These are phyloP conservation scores for Apodemia zela DNA, from an alignment of 2,888 invertebrate species.

Conservation along the genomic window DNA sequence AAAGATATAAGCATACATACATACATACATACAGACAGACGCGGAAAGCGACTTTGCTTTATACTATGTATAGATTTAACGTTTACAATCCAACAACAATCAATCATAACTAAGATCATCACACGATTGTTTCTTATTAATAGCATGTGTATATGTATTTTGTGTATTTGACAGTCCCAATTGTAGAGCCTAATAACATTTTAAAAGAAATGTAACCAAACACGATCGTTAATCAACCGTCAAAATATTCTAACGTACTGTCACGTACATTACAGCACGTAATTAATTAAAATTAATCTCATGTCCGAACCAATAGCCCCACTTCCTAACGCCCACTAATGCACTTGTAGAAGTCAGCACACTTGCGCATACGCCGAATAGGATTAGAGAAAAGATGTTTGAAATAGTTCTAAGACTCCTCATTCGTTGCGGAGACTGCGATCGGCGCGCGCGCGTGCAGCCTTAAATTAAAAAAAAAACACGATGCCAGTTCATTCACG, in stretches of 20 bases:
- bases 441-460: conserved; percentile 60
- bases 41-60: no score
- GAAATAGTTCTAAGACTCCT: conserved; percentile 74
- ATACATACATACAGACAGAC: no score
- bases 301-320: conserved; percentile 42
- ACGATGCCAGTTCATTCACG: conserved; percentile 61
- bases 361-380: conserved; percentile 62
- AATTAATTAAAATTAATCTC: conserved; percentile 43
- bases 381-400: conserved; percentile 76
- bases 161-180: background rate
- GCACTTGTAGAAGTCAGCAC: conserved; percentile 51
- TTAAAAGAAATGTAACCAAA: background rate
- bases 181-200: background rate
- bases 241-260: conserved; percentile 26
- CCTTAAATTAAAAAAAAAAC: conserved; percentile 42
- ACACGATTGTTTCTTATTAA: background rate
- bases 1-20: no score
- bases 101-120: background rate
- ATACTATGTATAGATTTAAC: no score
- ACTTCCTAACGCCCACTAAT: conserved; percentile 49
- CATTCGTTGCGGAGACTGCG: conserved; percentile 71
- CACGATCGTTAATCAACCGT: conserved; percentile 23
- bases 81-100: no score
- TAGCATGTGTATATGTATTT: background rate
- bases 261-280: conserved; percentile 30